Base-by-base conservation (phyloP, 2,113 vertebrate species). In the Zosterops pallidus region DNA sequence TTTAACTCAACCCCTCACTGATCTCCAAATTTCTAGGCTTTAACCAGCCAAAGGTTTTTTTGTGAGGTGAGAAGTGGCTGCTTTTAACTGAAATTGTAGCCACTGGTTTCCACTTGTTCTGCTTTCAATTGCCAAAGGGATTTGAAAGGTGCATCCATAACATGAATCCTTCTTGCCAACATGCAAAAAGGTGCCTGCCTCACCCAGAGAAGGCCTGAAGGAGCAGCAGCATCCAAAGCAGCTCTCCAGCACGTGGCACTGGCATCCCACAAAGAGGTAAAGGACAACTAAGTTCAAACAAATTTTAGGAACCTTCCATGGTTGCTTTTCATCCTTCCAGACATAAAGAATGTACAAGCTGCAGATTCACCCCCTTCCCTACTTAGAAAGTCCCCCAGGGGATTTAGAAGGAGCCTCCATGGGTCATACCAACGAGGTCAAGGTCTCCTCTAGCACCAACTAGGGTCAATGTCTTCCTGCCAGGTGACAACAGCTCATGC, bases 341-440 rank as follows among this genome's bases (percentile, higher is more conserved):
- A 97, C 84, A 90, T 65, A 60, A 95, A 88, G 90, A 92, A 95
- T 77, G 84, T 18, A 76, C 74, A 83, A 83, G 67, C 67, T 8
- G 9, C 52, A 88, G 56, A 94, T 97, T 92, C 18, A 8, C 69
- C 90, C 56, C n/a, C 56, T 86, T 94, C 96, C 90, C 37, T 78
- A 94, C 74, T 95, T 97, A 94, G 91, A 88, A 96, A 86, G 72
- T 89, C 90, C 90, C 56, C 76, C 62, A 68, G 44, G 53, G 88
- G 96, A 96, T 93, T 95, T 96, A 95, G 74, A 86, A 92, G 96
- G 93, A 96, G 93, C 64, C 93, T 93, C 64, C 44, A 21, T 3
- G 6, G 76, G 85, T 95, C 94, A 97, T 94, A 84, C 85, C 92
- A 92, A 53, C 0, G 56, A 95, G 92, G 75, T 87, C 91, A 94